Evolutionary conservation across 2,888 invertebrate species (phyloP).

Genomic region (Drosophila tripunctata): DNA sequence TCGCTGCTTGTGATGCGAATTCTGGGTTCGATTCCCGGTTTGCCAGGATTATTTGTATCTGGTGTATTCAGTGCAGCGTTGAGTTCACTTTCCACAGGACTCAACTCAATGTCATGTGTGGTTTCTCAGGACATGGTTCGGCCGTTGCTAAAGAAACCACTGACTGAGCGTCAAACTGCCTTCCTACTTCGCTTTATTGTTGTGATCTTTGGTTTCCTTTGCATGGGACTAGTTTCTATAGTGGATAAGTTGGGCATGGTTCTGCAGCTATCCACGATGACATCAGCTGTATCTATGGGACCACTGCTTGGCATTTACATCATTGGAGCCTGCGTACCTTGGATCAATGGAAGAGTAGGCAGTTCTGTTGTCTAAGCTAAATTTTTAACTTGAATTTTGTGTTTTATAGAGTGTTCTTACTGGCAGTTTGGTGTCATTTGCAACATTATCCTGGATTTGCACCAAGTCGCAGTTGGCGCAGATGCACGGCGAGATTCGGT

Average conservation of each 20-base stretch:
- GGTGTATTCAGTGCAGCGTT: constrained; percentile 96
- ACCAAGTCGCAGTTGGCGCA: constrained; percentile 89
- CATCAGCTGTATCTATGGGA: constrained; percentile 88
- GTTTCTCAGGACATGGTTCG: constrained; percentile 91
- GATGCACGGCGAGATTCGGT: constrained; percentile 86
- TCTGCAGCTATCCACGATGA: constrained; percentile 87
- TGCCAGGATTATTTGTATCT: constrained; percentile 94
- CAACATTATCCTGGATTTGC: constrained; percentile 88
- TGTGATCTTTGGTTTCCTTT: constrained; percentile 87
- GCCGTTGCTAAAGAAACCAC: constrained; percentile 86
- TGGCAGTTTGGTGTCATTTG: constrained; percentile 88
- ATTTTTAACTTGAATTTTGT: fast-evolving
- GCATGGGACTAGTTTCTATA: constrained; percentile 88
- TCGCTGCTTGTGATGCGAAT: constrained; percentile 95
- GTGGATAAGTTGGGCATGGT: constrained; percentile 91
- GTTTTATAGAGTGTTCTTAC: constrained; percentile 87
- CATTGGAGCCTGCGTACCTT: constrained; percentile 88
- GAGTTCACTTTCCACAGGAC: constrained; percentile 91
- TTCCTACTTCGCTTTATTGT: constrained; percentile 89
- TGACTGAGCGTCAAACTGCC: constrained; percentile 85
- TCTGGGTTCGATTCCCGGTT: constrained; percentile 90
- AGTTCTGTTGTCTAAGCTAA: too few relatives aligned
- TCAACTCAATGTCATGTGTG: constrained; percentile 92
- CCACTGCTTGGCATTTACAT: constrained; percentile 89
- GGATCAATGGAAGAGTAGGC: constrained; percentile 87